phyloP scores from a whole-genome alignment of 1,140 invertebrate species.

The Microplitis demolitor region DNA sequence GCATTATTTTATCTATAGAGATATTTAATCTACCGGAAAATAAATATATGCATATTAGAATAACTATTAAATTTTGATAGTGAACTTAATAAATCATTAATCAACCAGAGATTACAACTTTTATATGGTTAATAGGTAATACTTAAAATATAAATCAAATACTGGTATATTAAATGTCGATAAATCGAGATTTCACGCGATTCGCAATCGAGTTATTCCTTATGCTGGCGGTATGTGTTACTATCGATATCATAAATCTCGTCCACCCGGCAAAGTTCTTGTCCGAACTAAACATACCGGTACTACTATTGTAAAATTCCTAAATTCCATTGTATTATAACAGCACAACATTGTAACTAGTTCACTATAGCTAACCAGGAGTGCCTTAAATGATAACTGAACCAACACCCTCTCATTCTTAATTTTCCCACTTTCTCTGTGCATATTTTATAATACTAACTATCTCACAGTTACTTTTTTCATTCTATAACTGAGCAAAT shows the following conservation, averaged over 20 bases:
- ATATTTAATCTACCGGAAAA: too few species aligned
- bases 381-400: background rate
- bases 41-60: too few species aligned
- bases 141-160: background rate
- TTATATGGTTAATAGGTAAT: too few species aligned
- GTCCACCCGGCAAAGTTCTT: slow-evolving; percentile 6
- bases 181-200: slow-evolving; percentile 12
- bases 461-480: background rate
- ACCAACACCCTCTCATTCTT: slow-evolving; percentile 1
- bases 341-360: too few species aligned
- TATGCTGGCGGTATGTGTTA: slow-evolving; percentile 10
- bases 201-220: slow-evolving; percentile 15
- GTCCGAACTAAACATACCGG: background rate
- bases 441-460: background rate
- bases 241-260: slow-evolving; percentile 33
- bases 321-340: slow-evolving; percentile 6
- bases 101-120: too few species aligned
- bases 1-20: too few species aligned
- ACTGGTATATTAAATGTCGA: background rate
- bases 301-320: slow-evolving; percentile 5
- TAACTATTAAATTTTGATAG: too few species aligned
- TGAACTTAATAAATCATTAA: too few species aligned
- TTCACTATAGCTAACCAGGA: background rate
- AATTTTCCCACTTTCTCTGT: background rate
- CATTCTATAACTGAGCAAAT: background rate